Conservation (phyloP, 2,888 invertebrate genomes). For the Homarus gammarus region DNA sequence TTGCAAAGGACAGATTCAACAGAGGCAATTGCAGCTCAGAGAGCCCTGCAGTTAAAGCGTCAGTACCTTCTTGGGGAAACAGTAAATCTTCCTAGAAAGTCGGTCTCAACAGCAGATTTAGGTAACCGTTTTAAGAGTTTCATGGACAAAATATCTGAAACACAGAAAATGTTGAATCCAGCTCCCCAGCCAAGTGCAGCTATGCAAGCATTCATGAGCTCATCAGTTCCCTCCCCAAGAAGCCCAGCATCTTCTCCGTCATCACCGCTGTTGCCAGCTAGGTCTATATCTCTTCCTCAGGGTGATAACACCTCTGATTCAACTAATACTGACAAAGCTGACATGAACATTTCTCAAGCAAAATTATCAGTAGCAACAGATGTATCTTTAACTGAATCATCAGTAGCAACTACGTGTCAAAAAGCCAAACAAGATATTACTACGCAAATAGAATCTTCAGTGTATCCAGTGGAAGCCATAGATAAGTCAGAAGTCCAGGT, state of each 20-base stretch:
- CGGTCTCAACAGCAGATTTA: constrained; percentile 82
- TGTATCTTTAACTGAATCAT: neutral
- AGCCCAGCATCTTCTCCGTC: constrained; percentile 63
- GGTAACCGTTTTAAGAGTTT: constrained; percentile 92
- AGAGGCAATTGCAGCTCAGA: constrained; percentile 91
- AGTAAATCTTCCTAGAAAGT: constrained; percentile 75
- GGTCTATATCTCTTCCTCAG: constrained; percentile 54
- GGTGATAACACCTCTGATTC: constrained; percentile 42
- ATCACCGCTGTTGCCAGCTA: constrained; percentile 45
- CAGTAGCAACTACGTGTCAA: neutral
- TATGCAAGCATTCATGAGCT: constrained; percentile 74
- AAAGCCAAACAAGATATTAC: constrained; percentile 46
- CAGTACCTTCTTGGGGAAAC: constrained; percentile 86
- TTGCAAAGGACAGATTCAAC: constrained; percentile 91
- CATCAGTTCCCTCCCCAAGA: constrained; percentile 46
- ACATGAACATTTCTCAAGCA: neutral
- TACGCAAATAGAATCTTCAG: constrained; percentile 56
- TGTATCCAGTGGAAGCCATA: constrained; percentile 54
- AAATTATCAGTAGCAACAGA: neutral
- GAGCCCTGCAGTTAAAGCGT: constrained; percentile 91
- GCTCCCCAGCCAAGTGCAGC: constrained; percentile 74
- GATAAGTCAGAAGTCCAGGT: neutral
- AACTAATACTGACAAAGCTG: constrained; percentile 11
- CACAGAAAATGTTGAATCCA: constrained; percentile 76
- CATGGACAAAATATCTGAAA: constrained; percentile 90